Evolutionary conservation across 1,140 invertebrate species (phyloP).

Genomic region (Conopomorpha cramerella): DNA sequence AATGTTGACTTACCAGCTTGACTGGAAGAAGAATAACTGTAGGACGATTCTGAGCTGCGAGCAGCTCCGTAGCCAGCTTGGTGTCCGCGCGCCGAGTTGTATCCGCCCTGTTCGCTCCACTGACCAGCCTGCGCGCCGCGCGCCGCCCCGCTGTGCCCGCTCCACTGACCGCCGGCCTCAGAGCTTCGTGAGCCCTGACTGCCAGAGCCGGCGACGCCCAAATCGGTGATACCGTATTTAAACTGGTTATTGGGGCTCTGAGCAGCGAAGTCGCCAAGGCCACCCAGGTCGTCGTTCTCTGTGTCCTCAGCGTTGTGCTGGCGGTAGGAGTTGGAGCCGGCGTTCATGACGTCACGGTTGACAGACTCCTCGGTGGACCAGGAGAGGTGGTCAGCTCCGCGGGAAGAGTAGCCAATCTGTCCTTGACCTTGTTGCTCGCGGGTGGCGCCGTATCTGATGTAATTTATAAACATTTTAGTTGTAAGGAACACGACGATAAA

Average conservation of each 20-base stretch:
- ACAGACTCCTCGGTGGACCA: constrained; percentile 55
- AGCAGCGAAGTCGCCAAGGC: constrained; percentile 35
- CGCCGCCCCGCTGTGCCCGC: no score
- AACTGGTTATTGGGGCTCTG: constrained; percentile 38
- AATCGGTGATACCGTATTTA: constrained; percentile 36
- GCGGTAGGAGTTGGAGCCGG: constrained; percentile 43
- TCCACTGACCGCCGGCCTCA: no score
- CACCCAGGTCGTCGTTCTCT: constrained; percentile 29
- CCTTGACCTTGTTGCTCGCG: no score
- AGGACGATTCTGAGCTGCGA: no score
- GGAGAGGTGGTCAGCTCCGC: neutral
- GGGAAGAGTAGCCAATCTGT: neutral
- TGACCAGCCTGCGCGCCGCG: neutral
- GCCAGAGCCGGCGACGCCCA: constrained; percentile 10
- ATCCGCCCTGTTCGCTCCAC: constrained; percentile 9
- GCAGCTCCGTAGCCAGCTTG: constrained; percentile 9
- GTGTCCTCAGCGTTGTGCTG: constrained; percentile 21
- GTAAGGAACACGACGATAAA: no score
- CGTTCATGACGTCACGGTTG: constrained; percentile 45
- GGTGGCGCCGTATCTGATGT: no score
- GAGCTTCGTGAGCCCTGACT: no score
- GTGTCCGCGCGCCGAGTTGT: constrained; percentile 6
- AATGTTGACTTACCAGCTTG: no score
- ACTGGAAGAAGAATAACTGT: no score
- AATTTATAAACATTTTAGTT: no score